Percentiles rank a stretch among this genome's conserved stretches.
phyloP scores from a whole-genome alignment of 1,140 invertebrate genomes.

The Neelides sp. region DNA sequence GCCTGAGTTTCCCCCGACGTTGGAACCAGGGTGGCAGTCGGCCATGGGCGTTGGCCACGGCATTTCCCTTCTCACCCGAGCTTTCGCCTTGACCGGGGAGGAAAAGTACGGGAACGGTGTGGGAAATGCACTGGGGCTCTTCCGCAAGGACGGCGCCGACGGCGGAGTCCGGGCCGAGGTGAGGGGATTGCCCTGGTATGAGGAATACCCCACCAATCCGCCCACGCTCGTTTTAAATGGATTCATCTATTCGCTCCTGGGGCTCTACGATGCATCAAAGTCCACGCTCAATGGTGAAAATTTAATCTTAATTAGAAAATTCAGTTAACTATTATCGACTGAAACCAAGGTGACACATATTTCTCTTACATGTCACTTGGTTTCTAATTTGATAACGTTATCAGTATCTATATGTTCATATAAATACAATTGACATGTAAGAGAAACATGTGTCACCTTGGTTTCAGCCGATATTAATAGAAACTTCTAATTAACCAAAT shows the following conservation, averaged over 20 bases:
- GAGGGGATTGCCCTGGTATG: constrained; percentile 79
- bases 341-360: too few species aligned
- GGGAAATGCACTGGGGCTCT: constrained; percentile 69
- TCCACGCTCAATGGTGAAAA: constrained; percentile 39
- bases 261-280: constrained; percentile 79
- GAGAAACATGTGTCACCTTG: too few species aligned
- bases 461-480: too few species aligned
- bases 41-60: constrained; percentile 97
- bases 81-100: constrained; percentile 65
- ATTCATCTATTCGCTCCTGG: constrained; percentile 94
- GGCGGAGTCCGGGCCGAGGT: constrained; percentile 76
- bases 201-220: constrained; percentile 95
- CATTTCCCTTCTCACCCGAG: constrained; percentile 79
- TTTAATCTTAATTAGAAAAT: too few species aligned
- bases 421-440: too few species aligned
- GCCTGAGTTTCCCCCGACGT: constrained; percentile 40
- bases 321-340: too few species aligned
- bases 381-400: too few species aligned
- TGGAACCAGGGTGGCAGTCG: constrained; percentile 84
- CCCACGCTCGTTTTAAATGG: constrained; percentile 94
- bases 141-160: constrained; percentile 51
- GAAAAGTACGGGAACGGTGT: constrained; percentile 55
- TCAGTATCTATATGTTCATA: too few species aligned
- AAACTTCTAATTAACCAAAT: too few species aligned
- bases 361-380: too few species aligned